Percentiles rank a stretch among this genome's conserved stretches.
phyloP scores from a whole-genome alignment of 2,113 vertebrate genomes.

The Pampusana beccarii region DNA sequence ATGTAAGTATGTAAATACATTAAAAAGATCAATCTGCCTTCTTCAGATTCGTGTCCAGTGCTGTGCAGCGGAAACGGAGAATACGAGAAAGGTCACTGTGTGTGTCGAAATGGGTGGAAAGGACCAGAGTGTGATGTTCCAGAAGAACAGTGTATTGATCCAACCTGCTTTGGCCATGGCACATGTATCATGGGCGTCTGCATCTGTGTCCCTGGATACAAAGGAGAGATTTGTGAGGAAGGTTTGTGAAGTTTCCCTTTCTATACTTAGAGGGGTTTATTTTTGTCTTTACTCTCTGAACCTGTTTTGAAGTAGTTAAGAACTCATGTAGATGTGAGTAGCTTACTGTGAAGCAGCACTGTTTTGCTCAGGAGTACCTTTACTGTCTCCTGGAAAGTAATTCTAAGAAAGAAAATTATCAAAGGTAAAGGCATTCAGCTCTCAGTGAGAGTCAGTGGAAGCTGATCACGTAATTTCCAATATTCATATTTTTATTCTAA shows the following conservation, averaged over 20 bases:
- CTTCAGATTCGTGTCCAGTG: constrained; percentile 93
- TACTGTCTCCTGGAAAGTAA: neutral
- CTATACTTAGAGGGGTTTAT: accelerated
- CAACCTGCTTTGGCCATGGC: constrained; percentile 94
- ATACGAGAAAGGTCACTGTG: constrained; percentile 93
- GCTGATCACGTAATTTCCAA: neutral
- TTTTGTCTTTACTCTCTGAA: neutral
- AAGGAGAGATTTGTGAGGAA: constrained; percentile 94
- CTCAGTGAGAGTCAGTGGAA: neutral
- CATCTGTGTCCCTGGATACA: constrained; percentile 92
- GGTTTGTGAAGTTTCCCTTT: constrained; percentile 73
- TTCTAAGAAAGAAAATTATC: neutral
- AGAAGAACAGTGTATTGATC: constrained; percentile 94
- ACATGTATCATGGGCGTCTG: constrained; percentile 93
- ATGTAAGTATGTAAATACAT: constrained; percentile 23
- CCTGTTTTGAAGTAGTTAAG: neutral
- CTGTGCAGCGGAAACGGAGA: constrained; percentile 94
- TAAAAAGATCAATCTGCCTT: neutral
- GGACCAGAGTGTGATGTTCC: constrained; percentile 94
- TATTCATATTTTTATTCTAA: neutral
- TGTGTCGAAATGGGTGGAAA: constrained; percentile 93
- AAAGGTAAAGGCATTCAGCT: neutral
- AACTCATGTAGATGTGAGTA: neutral
- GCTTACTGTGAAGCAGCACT: neutral
- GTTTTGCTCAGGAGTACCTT: neutral